Conservation (phyloP, 2,113 vertebrate genomes). For the Gymnobelideus leadbeateri region DNA sequence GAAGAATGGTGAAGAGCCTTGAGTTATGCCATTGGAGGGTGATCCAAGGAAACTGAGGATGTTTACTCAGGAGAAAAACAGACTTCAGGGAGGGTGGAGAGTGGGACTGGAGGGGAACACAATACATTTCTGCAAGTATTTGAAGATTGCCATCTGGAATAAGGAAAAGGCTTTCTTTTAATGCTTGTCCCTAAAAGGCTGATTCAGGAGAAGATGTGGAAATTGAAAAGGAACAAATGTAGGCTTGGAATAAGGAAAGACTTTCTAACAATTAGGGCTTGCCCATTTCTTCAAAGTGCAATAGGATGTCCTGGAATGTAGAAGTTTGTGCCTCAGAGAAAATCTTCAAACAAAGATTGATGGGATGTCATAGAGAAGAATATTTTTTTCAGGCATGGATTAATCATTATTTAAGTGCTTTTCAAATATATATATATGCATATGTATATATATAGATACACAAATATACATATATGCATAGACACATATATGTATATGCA, state of each 20-base stretch:
- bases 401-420: neutral
- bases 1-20: constrained; percentile 2
- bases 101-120: neutral
- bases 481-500: neutral
- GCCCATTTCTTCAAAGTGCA: neutral
- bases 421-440: neutral
- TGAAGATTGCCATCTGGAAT: neutral
- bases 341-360: neutral
- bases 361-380: neutral
- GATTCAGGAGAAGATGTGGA: neutral
- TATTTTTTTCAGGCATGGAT: neutral
- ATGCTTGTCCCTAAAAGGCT: neutral
- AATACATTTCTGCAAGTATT: neutral
- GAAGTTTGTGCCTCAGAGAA: neutral
- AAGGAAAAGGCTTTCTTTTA: neutral
- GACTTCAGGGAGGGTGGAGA: neutral
- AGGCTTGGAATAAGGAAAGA: neutral
- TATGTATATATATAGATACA: too few relatives aligned
- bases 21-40: neutral
- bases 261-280: neutral
- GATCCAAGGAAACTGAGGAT: neutral
- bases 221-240: neutral
- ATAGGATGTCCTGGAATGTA: neutral
- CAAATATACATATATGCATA: neutral
- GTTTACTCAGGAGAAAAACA: neutral